Percentiles rank a stretch among this genome's conserved stretches.
Evolutionary conservation across 1,140 invertebrate species (phyloP).

Genomic region (Hyposmocoma kahamanoa): DNA sequence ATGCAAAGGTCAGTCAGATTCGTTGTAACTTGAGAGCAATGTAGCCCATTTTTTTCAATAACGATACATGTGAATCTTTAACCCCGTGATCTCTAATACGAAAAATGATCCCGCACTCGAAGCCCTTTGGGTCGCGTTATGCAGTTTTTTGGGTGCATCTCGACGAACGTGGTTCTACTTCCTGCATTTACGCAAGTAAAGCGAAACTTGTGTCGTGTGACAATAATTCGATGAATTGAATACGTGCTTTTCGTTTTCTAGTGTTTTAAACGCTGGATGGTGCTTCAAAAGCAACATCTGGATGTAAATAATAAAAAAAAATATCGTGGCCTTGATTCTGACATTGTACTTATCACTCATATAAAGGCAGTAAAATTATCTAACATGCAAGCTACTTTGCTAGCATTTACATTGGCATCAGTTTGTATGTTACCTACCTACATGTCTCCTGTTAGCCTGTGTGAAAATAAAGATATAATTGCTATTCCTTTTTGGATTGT

Average conservation of each 20-base stretch:
- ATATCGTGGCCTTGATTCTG: slow-evolving; percentile 56
- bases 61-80: slow-evolving; percentile 47
- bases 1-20: slow-evolving; percentile 45
- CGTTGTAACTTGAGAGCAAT: slow-evolving; percentile 38
- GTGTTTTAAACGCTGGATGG: neutral
- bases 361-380: neutral
- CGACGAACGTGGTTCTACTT: slow-evolving; percentile 43
- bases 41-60: slow-evolving; percentile 43
- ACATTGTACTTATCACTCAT: slow-evolving; percentile 27
- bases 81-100: slow-evolving; percentile 37
- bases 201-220: slow-evolving; percentile 12
- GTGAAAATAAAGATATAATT: too few species aligned
- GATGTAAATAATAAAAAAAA: slow-evolving; percentile 15
- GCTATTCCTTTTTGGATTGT: too few species aligned
- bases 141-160: slow-evolving; percentile 38
- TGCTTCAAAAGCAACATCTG: neutral
- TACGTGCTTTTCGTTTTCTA: neutral
- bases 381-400: neutral
- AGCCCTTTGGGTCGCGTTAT: slow-evolving; percentile 43
- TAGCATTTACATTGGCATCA: neutral
- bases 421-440: neutral
- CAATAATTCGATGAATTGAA: neutral
- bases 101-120: slow-evolving; percentile 58
- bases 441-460: neutral
- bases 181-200: slow-evolving; percentile 40